Evolutionary conservation across 2,888 invertebrate species (phyloP).

Genomic region (Abrostola triplasia): DNA sequence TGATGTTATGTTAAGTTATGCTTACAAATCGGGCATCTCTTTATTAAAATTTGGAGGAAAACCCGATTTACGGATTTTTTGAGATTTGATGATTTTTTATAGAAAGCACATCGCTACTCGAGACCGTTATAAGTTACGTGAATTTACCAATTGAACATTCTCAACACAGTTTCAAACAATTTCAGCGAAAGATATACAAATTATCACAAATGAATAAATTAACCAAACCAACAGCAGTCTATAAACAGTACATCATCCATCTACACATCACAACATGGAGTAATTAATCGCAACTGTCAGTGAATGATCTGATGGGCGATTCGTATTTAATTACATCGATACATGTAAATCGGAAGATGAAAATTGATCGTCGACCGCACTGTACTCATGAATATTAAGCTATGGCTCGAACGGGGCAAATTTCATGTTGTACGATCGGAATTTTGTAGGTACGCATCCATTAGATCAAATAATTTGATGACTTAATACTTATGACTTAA

Average conservation of each 20-base stretch:
- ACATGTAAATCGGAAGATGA: slow-evolving; percentile 56
- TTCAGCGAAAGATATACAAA: too few species aligned
- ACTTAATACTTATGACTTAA: too few species aligned
- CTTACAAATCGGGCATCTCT: too few species aligned
- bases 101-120: too few species aligned
- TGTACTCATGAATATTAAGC: slow-evolving; percentile 58
- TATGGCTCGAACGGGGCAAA: slow-evolving; percentile 33
- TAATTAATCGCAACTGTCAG: slow-evolving; percentile 20
- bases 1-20: too few species aligned
- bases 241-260: background rate
- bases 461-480: slow-evolving; percentile 18
- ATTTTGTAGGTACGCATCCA: slow-evolving; percentile 28
- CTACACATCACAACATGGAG: slow-evolving; percentile 10
- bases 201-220: background rate
- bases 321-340: slow-evolving; percentile 54
- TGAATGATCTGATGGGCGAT: slow-evolving; percentile 37
- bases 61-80: too few species aligned
- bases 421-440: slow-evolving; percentile 47
- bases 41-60: too few species aligned
- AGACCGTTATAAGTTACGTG: too few species aligned
- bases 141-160: too few species aligned
- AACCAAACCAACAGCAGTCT: background rate
- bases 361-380: slow-evolving; percentile 53
- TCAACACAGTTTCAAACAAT: too few species aligned
- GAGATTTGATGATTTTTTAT: too few species aligned